A percentile compares a stretch with the other conserved stretches of the same genome.
Evolutionary conservation across 2,113 vertebrate genomes (phyloP).

Genomic region (Edolisoma coerulescens): DNA sequence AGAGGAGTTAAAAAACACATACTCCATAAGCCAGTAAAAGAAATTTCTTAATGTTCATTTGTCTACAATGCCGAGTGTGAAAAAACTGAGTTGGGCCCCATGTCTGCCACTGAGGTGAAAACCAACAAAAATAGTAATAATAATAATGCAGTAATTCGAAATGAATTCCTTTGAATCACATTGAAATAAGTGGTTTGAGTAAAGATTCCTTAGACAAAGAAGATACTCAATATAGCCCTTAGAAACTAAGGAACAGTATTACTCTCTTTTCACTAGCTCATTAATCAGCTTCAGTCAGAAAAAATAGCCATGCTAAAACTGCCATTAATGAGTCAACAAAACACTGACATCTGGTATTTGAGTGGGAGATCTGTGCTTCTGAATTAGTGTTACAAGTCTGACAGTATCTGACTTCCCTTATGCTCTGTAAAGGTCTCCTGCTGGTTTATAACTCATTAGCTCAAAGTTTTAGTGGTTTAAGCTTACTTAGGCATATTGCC

Average conservation of each 20-base stretch:
- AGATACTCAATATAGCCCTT: background rate
- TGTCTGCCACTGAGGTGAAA: background rate
- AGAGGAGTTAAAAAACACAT: background rate
- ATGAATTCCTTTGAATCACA: background rate
- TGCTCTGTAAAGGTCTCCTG: background rate
- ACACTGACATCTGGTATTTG: background rate
- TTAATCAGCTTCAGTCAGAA: background rate
- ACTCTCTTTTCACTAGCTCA: background rate
- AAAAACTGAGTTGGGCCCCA: background rate
- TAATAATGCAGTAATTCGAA: background rate
- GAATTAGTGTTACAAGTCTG: background rate
- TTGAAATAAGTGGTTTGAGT: background rate
- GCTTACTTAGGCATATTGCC: background rate
- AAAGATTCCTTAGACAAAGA: background rate
- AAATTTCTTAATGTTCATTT: background rate
- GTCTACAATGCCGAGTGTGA: background rate
- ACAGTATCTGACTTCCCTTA: background rate
- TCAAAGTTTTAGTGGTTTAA: background rate
- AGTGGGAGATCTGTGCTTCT: background rate
- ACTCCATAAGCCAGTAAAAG: background rate
- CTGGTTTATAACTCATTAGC: background rate
- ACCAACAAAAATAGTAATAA: background rate
- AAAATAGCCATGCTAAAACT: background rate
- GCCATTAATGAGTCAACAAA: background rate
- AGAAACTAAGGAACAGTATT: background rate